Conservation (phyloP, 1,140 invertebrate species). For the Brachionus rotundiformis region DNA sequence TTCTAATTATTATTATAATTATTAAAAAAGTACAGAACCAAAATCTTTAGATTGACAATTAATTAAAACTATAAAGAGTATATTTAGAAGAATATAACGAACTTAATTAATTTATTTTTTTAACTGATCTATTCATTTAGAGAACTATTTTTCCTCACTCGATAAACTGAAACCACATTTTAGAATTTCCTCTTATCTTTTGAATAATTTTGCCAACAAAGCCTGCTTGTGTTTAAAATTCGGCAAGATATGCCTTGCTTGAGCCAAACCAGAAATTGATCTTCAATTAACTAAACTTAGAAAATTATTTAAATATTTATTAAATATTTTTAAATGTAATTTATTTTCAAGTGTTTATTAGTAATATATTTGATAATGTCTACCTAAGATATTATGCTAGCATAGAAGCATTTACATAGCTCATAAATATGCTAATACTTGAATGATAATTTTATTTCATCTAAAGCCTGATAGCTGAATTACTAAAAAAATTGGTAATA, state of each 20-base stretch:
- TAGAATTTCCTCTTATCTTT: too few species aligned
- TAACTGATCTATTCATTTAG: too few species aligned
- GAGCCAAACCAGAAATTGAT: background rate
- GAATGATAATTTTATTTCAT: constrained; percentile 1
- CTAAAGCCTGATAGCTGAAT: background rate
- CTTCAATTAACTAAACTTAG: background rate
- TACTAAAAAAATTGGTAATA: background rate
- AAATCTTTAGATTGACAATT: background rate
- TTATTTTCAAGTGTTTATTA: constrained; percentile 5
- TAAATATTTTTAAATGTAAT: background rate
- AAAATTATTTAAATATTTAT: background rate
- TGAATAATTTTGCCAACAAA: too few species aligned
- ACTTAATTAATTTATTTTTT: background rate
- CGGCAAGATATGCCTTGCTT: too few species aligned
- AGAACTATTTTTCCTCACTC: too few species aligned
- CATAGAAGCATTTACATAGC: background rate
- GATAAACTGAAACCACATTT: background rate
- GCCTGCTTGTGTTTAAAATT: too few species aligned
- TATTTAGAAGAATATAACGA: background rate
- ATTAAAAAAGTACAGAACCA: background rate
- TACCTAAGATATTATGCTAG: constrained; percentile 19
- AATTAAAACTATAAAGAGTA: background rate
- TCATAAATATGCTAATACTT: constrained; percentile 16
- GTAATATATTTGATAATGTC: constrained; percentile 11
- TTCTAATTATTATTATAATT: background rate